Evolutionary conservation across 2,888 invertebrate genomes (phyloP), one percentile per base, ranked within the genome.

Genomic region (Dasysyrphus tricinctus): DNA sequence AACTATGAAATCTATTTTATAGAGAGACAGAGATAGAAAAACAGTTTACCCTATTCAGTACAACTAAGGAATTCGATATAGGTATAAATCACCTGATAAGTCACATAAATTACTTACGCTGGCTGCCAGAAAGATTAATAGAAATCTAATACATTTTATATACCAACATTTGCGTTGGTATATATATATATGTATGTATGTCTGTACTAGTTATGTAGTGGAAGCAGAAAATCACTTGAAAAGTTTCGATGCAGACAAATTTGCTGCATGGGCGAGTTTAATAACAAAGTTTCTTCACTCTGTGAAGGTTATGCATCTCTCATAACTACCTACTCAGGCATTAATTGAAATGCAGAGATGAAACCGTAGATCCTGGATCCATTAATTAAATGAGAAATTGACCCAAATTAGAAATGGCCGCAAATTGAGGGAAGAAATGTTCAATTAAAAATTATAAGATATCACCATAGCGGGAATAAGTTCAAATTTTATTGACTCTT

Each of bases 71-170:
- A 61, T 59, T 69, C 77, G 70, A 51, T 8, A n/a, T 14, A 54
- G 24, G 24, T 69, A 84, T 80, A 84, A 88, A 84, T 88, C 80
- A 80, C 65, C 80, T 72, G 79, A 75, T 84, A 84, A 75, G 80
- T 80, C 80, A 74, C 84, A 84, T 88, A 84, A 88, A 88, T 88
- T 85, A 88, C 44, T 78, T 65, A 59, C 70, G 39, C 69, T 80
- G 47, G 44, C 61, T 78, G 80, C 57, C 67, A 67, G 61, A 49
- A 75, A 84, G 88, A 88, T 88, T 80, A 88, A 88, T 80, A 67
- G 83, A 76, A 70, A 72, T 72, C 72, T 80, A 84, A 70, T 79
- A 65, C 12, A 6, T 56, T 56, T 32, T 56, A 32, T 56, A 24
- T 8, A 14, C 12, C 2, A 3, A 14, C 8, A 54, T 32, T 29